Conservation (phyloP, 2,888 invertebrate genomes). For the Conops quadrifasciatus region DNA sequence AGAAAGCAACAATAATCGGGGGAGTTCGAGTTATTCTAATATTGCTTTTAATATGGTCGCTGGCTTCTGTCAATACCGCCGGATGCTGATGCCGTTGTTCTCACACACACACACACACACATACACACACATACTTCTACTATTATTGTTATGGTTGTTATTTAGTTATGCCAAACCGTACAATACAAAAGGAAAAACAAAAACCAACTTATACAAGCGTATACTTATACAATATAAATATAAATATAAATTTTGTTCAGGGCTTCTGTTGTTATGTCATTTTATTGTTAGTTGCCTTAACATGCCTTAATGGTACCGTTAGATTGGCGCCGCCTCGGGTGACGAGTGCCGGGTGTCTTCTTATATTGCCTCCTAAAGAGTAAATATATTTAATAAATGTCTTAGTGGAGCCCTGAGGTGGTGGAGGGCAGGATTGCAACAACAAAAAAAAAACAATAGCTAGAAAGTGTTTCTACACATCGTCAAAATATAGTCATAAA, state of each 20-base stretch:
- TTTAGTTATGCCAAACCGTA: slow-evolving; percentile 7
- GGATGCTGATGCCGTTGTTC: slow-evolving; percentile 10
- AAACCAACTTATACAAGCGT: slow-evolving; percentile 9
- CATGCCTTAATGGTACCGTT: slow-evolving; percentile 20
- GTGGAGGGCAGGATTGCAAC: neutral
- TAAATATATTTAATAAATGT: slow-evolving; percentile 8
- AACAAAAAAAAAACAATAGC: neutral
- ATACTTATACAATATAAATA: neutral
- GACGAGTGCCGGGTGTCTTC: neutral
- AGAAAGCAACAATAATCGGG: neutral
- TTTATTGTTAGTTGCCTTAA: slow-evolving; percentile 20
- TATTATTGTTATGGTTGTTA: slow-evolving; percentile 13
- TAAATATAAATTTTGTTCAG: neutral
- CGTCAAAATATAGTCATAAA: slow-evolving; percentile 7
- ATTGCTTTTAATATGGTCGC: neutral
- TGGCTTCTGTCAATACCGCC: neutral
- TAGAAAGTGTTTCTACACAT: neutral
- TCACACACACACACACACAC: too few relatives aligned
- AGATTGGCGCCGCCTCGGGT: slow-evolving; percentile 25
- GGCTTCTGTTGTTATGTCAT: slow-evolving; percentile 1
- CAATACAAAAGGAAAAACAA: neutral
- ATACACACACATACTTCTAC: too few relatives aligned
- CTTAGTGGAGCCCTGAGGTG: neutral
- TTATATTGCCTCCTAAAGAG: neutral
- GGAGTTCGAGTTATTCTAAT: too few relatives aligned